Evolutionary conservation across 2,797 vertebrate genomes (phyloP).

Genomic region (Carapus acus): DNA sequence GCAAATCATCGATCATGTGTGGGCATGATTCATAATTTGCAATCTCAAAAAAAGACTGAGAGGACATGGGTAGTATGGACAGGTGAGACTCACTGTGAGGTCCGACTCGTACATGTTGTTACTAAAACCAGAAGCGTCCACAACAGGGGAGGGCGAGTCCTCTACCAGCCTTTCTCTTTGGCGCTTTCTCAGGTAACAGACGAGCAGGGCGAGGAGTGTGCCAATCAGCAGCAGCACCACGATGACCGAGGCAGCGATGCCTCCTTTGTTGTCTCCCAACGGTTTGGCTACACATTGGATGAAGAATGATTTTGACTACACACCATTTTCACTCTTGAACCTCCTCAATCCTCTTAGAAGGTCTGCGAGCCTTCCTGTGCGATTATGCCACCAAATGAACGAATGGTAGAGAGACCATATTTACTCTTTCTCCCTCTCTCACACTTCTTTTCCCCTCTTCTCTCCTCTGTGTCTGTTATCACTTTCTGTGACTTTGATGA

Average conservation of each 20-base stretch:
- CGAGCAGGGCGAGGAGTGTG: constrained; percentile 48
- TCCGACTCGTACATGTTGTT: constrained; percentile 52
- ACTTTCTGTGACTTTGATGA: too few relatives aligned
- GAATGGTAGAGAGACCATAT: too few relatives aligned
- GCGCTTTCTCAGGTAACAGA: constrained; percentile 52
- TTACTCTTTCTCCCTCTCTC: too few relatives aligned
- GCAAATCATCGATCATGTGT: neutral
- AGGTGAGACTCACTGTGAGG: constrained; percentile 36
- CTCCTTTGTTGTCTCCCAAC: constrained; percentile 37
- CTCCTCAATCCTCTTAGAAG: too few relatives aligned
- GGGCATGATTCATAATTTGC: too few relatives aligned
- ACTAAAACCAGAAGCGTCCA: constrained; percentile 14
- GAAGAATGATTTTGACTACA: constrained; percentile 1
- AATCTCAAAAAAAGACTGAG: too few relatives aligned
- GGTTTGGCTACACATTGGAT: constrained; percentile 32
- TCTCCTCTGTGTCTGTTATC: too few relatives aligned
- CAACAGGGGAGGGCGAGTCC: neutral
- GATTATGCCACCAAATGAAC: too few relatives aligned
- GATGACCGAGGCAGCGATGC: constrained; percentile 54
- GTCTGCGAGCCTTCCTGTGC: too few relatives aligned
- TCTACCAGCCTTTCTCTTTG: fast-evolving
- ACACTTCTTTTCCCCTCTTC: too few relatives aligned
- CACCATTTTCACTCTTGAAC: neutral
- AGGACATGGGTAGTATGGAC: too few relatives aligned
- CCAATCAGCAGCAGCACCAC: constrained; percentile 63